These are phyloP conservation scores for Holacanthus passer DNA, from an alignment of 2,113 vertebrate species.

Conservation along the genomic window DNA sequence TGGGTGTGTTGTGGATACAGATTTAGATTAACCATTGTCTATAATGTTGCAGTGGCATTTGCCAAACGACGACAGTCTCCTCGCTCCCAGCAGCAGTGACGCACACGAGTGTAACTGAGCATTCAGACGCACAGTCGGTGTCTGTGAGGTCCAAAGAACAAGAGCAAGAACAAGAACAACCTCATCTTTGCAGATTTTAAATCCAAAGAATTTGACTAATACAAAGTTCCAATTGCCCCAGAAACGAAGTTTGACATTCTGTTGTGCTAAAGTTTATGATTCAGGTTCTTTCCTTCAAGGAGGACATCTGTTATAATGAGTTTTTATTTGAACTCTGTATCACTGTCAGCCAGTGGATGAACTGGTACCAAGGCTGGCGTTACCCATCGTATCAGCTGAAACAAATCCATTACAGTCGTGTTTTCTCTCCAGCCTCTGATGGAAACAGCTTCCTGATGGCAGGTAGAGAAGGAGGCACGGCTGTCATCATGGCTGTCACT, in stretches of 20 bases:
- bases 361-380: too few relatives aligned
- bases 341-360: too few relatives aligned
- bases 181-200: constrained; percentile 5
- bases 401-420: neutral
- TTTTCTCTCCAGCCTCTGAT: neutral
- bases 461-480: neutral
- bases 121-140: neutral
- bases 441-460: neutral
- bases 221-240: too few relatives aligned
- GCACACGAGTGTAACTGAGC: constrained; percentile 15
- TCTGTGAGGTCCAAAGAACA: neutral
- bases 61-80: constrained; percentile 20
- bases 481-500: neutral
- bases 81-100: constrained; percentile 46
- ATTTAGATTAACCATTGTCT: constrained; percentile 69
- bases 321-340: neutral
- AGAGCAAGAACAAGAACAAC: too few relatives aligned
- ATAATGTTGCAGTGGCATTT: constrained; percentile 55
- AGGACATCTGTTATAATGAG: neutral
- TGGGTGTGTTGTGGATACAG: constrained; percentile 39
- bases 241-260: too few relatives aligned
- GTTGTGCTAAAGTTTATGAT: neutral
- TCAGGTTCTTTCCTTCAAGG: neutral
- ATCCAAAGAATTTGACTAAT: neutral
- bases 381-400: too few relatives aligned